Conservation (phyloP, 2,888 invertebrate species). For the Baronia brevicornis region DNA sequence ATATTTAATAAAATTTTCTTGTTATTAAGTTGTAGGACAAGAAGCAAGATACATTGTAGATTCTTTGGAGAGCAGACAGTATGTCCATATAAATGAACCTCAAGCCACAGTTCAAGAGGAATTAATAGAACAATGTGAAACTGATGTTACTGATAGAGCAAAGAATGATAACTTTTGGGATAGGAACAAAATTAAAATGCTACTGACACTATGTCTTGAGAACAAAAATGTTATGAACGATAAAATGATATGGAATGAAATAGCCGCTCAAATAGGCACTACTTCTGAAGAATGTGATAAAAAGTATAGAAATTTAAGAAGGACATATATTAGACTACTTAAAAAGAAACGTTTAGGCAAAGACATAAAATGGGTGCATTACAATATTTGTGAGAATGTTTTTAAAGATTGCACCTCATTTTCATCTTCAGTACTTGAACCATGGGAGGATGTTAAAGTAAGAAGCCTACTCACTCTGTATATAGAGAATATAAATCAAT, state of each 20-base stretch:
- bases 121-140: constrained; percentile 24
- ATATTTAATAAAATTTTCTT: neutral
- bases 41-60: constrained; percentile 51
- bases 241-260: constrained; percentile 44
- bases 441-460: constrained; percentile 60
- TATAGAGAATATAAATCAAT: constrained; percentile 51
- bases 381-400: constrained; percentile 53
- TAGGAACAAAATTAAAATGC: constrained; percentile 46
- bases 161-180: constrained; percentile 58
- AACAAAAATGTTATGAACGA: constrained; percentile 39
- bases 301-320: constrained; percentile 52
- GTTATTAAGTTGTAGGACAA: constrained; percentile 38
- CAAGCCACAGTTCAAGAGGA: constrained; percentile 28
- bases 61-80: constrained; percentile 43
- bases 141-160: constrained; percentile 27
- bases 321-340: constrained; percentile 57
- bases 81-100: constrained; percentile 41
- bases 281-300: constrained; percentile 51
- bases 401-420: constrained; percentile 55
- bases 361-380: constrained; percentile 63
- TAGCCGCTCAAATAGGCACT: constrained; percentile 43
- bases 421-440: constrained; percentile 40
- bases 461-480: constrained; percentile 48
- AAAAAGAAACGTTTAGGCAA: constrained; percentile 56
- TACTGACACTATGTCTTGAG: constrained; percentile 51